Evolutionary conservation across 2,888 invertebrate species (phyloP).

Genomic region (Diaprepes abbreviatus): DNA sequence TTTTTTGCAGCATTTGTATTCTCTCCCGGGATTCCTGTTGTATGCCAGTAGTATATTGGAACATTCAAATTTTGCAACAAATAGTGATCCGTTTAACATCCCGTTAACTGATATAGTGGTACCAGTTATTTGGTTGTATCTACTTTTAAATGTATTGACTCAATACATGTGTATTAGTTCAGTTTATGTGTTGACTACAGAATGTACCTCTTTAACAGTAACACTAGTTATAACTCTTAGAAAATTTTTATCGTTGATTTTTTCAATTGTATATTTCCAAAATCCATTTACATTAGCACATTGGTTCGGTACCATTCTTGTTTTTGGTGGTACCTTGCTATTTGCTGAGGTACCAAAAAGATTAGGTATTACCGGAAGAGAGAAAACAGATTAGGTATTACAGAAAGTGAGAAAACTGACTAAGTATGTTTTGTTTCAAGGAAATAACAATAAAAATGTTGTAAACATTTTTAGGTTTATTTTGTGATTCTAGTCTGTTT

Average conservation of each 20-base stretch:
- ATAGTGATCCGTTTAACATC: conserved; percentile 72
- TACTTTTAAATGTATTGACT: conserved; percentile 86
- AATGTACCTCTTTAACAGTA: conserved; percentile 93
- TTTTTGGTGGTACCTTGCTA: conserved; percentile 93
- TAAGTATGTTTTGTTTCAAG: not conserved
- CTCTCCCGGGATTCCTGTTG: conserved; percentile 90
- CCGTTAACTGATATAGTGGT: conserved; percentile 74
- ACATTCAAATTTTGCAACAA: conserved; percentile 80
- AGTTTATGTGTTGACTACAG: conserved; percentile 94
- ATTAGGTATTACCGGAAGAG: conserved; percentile 18
- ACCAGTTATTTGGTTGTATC: conserved; percentile 83
- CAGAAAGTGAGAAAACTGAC: conserved; percentile 2
- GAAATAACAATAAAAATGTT: too few species aligned
- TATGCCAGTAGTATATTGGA: conserved; percentile 83
- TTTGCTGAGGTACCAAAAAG: conserved; percentile 81
- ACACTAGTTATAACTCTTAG: conserved; percentile 95
- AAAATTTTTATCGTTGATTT: conserved; percentile 94
- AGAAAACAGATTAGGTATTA: not conserved
- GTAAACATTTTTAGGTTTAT: not conserved
- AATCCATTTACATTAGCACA: conserved; percentile 94
- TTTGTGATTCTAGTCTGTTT: not conserved
- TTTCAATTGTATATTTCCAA: conserved; percentile 94
- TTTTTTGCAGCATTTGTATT: conserved; percentile 82
- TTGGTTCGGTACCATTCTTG: conserved; percentile 90
- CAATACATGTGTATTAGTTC: conserved; percentile 96